Evolutionary conservation across 2,888 invertebrate species (phyloP).

Genomic region (Phalangium opilio): DNA sequence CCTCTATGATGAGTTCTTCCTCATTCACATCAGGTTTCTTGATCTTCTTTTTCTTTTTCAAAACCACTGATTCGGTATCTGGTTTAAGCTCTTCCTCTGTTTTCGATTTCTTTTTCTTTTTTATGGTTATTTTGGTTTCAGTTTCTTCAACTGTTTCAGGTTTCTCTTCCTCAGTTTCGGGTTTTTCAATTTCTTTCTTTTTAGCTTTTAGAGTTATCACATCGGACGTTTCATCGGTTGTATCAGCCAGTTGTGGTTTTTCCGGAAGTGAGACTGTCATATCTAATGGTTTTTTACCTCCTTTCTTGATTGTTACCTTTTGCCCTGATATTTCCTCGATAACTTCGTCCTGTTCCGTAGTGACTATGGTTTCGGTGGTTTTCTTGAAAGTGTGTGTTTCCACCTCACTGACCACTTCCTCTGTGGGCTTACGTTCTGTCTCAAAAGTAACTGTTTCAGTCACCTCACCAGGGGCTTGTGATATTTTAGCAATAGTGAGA

Average conservation of each 20-base stretch:
- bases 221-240: conserved; percentile 11
- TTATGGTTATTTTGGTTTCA: conserved; percentile 16
- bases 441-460: no score
- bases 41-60: not conserved
- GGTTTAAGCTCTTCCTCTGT: conserved; percentile 3
- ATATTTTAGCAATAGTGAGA: no score
- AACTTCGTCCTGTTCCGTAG: no score
- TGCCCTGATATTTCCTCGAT: no score
- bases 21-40: conserved; percentile 3
- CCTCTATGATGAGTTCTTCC: conserved; percentile 3
- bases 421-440: no score
- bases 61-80: conserved; percentile 1
- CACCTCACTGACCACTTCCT: no score
- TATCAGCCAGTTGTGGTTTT: conserved; percentile 5
- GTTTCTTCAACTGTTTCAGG: conserved; percentile 8
- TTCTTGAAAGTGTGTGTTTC: no score
- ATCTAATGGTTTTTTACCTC: not conserved
- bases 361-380: no score
- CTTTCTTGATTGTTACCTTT: not conserved
- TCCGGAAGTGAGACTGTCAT: not conserved
- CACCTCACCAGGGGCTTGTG: no score
- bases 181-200: conserved; percentile 17
- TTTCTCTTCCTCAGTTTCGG: not conserved
- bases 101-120: conserved; percentile 21
- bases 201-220: conserved; percentile 1